These are phyloP conservation scores for Drosophila affinis DNA, from an alignment of 2,888 invertebrate genomes.

Conservation along the genomic window DNA sequence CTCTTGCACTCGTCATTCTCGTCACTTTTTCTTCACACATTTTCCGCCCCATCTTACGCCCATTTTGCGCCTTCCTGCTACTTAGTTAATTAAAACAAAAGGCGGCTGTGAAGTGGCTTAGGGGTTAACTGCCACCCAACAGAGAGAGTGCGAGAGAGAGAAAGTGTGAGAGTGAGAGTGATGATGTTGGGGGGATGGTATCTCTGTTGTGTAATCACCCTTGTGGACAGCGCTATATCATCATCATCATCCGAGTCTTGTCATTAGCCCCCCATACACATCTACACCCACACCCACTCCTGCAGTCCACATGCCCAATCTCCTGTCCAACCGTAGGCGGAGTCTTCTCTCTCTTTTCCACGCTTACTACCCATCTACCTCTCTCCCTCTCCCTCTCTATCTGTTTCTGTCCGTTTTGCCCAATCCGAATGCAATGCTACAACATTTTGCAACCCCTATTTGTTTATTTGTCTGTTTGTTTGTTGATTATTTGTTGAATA, in stretches of 20 bases:
- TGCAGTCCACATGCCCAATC: neutral
- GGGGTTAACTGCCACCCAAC: slow-evolving; percentile 64
- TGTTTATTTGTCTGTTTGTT: slow-evolving; percentile 48
- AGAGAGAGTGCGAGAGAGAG: neutral
- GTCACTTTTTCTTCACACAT: too few relatives aligned
- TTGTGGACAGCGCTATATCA: slow-evolving; percentile 17
- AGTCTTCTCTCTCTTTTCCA: slow-evolving; percentile 36
- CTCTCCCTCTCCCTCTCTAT: neutral
- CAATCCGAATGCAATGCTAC: slow-evolving; percentile 47
- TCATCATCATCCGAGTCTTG: slow-evolving; percentile 16
- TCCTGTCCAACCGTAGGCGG: slow-evolving; percentile 38
- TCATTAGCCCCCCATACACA: slow-evolving; percentile 34
- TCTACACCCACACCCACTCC: neutral
- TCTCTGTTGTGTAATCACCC: slow-evolving; percentile 47
- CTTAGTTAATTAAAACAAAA: slow-evolving; percentile 78
- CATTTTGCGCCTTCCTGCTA: slow-evolving; percentile 38
- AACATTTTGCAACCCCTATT: slow-evolving; percentile 56
- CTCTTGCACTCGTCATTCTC: neutral
- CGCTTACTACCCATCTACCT: slow-evolving; percentile 5
- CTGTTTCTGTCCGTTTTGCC: slow-evolving; percentile 31
- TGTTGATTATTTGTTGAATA: slow-evolving; percentile 65
- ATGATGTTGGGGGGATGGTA: slow-evolving; percentile 3
- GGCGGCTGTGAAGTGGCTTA: slow-evolving; percentile 64
- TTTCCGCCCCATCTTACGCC: neutral
- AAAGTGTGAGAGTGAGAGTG: neutral